Evolutionary conservation across 2,797 vertebrate species (phyloP), one percentile per base, ranked within the genome.

Genomic region (Sebastes elongatus): DNA sequence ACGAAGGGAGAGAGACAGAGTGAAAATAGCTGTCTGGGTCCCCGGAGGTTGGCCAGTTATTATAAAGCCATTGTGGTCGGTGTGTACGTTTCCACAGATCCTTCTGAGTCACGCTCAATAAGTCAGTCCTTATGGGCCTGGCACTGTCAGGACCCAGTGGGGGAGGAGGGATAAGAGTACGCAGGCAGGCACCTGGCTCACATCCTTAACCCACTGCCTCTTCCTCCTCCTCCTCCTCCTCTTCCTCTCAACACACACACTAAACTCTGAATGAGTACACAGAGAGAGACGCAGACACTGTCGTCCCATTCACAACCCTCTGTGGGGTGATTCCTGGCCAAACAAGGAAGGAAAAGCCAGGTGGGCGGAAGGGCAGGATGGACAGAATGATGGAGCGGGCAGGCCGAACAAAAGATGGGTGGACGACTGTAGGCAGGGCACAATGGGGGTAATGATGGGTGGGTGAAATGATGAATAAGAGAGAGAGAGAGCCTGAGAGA

Each of bases 51-150:
- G 92, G 83, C 87, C 92, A 86, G 90, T 94, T 90, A 94, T 94
- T 94, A 95, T 94, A 95, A 94, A 95, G 91, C 92, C 92, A 93
- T 92, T 94, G 93, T 93, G 94, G 93, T 92, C 69, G 13, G 89
- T 80, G 74, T 92, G 91, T 91, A 88, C 78, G 79, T 92, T 93
- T 92, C 86, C 90, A 90, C 87, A 91, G 89, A 92, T 91, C 88
- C 87, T 85, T 93, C 86, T 89, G 92, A 92, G 91, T 91, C 91
- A 90, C 86, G 89, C 93, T 92, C 92, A 92, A 92, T 93, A 92
- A 94, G 90, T 92, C 91, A 90, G 78, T 82, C 89, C 89, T 93
- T 93, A 91, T 90, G 88, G 91, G 90, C 83, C 90, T 90, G 90
- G 88, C 88, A 79, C 81, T 85, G 85, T 80, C 82, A 53, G 84